Percentiles rank a stretch among this genome's conserved stretches.
Conservation (phyloP, 2,797 vertebrate genomes). For the Acridotheres tristis region DNA sequence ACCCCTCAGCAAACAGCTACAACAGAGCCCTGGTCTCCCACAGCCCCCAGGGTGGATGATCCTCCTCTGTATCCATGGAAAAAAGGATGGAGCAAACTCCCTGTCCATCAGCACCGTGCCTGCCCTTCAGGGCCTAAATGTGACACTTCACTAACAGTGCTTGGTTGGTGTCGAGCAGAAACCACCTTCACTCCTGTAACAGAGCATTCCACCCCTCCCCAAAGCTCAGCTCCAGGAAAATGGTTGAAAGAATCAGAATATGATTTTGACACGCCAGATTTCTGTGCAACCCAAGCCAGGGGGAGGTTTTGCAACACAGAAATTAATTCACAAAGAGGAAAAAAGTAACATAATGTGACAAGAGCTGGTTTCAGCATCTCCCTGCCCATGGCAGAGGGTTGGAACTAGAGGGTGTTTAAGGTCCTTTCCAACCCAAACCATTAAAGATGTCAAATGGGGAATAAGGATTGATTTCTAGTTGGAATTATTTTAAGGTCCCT, state of each 20-base stretch:
- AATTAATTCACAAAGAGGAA: not conserved
- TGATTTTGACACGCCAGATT: not conserved
- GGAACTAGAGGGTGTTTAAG: not conserved
- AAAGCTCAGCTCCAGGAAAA: not conserved
- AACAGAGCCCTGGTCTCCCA: not conserved
- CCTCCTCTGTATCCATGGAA: not conserved
- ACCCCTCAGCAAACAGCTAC: not conserved
- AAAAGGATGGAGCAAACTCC: not conserved
- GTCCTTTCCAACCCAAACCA: not conserved
- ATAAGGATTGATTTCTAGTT: not conserved
- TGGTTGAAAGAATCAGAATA: fast-evolving
- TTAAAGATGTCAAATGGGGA: fast-evolving
- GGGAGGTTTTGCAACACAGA: not conserved
- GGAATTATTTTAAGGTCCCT: not conserved
- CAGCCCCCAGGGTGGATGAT: not conserved
- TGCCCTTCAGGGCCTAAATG: not conserved
- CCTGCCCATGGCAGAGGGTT: not conserved
- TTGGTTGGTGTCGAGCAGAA: not conserved
- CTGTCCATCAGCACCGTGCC: not conserved
- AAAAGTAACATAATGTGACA: not conserved
- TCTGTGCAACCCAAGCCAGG: not conserved
- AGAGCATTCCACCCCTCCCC: not conserved
- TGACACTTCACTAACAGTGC: not conserved
- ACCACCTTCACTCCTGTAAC: not conserved
- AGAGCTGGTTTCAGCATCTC: not conserved